phyloP scores from a whole-genome alignment of 2,113 vertebrate species.

The Hystrix brachyura region DNA sequence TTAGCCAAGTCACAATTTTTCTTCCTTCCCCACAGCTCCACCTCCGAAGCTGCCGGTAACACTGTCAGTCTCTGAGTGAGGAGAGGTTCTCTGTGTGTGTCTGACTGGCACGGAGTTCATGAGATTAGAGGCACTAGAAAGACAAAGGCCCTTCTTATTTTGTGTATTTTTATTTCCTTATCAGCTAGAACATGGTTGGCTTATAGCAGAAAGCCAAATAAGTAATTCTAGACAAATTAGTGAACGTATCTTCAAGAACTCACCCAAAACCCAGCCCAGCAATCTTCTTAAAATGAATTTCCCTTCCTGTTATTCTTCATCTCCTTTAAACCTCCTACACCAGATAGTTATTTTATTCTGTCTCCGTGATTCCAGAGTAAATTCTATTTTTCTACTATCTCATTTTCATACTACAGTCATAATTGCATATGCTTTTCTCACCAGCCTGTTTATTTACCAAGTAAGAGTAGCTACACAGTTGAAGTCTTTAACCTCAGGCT shows the following conservation, averaged over 20 bases:
- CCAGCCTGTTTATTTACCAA: not conserved
- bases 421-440: not conserved
- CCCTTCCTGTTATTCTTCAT: not conserved
- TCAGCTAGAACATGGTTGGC: not conserved
- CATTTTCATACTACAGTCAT: not conserved
- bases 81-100: not conserved
- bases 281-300: not conserved
- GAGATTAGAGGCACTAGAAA: not conserved
- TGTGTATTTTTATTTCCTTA: not conserved
- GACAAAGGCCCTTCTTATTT: not conserved
- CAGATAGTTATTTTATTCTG: not conserved
- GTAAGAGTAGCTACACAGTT: not conserved
- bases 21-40: not conserved
- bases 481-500: not conserved
- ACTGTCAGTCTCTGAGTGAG: not conserved
- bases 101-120: not conserved
- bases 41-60: not conserved
- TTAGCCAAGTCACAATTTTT: not conserved
- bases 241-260: not conserved
- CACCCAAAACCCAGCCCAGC: not conserved
- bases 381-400: not conserved
- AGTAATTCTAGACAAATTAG: conserved; percentile 16
- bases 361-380: not conserved
- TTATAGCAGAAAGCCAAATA: not conserved
- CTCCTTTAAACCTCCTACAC: not conserved